phyloP scores from a whole-genome alignment of 1,140 invertebrate genomes.

The Venturia canescens region DNA sequence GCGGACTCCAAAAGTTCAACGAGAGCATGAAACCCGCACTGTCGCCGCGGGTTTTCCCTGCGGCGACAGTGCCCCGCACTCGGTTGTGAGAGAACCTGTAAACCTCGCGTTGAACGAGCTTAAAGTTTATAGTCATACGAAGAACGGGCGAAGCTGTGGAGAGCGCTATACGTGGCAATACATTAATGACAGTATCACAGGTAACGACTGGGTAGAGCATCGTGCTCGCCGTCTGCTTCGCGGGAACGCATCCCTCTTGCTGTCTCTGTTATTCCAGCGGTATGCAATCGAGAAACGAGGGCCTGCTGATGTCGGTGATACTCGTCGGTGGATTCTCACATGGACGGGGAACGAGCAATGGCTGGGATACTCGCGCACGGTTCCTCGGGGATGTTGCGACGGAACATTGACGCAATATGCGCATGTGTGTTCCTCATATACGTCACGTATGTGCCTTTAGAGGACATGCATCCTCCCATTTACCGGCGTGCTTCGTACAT shows the following conservation, averaged over 20 bases:
- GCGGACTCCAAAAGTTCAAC: too few relatives aligned
- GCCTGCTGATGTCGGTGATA: conserved; percentile 1
- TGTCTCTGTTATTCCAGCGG: neutral
- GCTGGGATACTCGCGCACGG: neutral
- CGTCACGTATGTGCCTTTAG: neutral
- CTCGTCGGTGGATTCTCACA: neutral
- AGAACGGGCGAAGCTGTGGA: conserved; percentile 22
- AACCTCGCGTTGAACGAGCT: too few relatives aligned
- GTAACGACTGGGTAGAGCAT: conserved; percentile 29
- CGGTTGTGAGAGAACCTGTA: neutral
- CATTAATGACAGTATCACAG: conserved; percentile 68
- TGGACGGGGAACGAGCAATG: neutral
- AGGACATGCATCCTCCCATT: neutral
- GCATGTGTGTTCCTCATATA: conserved; percentile 7
- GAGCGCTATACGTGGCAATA: conserved; percentile 59
- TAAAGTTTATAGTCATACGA: conserved; percentile 28
- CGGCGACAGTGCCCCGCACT: too few relatives aligned
- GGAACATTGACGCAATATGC: neutral
- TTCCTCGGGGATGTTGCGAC: neutral
- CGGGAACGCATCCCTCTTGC: neutral
- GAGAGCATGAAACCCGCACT: too few relatives aligned
- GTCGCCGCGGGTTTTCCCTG: too few relatives aligned
- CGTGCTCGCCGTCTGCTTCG: neutral
- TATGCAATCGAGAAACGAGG: neutral
- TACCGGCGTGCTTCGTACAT: neutral